Evolutionary conservation across 2,797 vertebrate genomes (phyloP).

Genomic region (Psittacula echo): DNA sequence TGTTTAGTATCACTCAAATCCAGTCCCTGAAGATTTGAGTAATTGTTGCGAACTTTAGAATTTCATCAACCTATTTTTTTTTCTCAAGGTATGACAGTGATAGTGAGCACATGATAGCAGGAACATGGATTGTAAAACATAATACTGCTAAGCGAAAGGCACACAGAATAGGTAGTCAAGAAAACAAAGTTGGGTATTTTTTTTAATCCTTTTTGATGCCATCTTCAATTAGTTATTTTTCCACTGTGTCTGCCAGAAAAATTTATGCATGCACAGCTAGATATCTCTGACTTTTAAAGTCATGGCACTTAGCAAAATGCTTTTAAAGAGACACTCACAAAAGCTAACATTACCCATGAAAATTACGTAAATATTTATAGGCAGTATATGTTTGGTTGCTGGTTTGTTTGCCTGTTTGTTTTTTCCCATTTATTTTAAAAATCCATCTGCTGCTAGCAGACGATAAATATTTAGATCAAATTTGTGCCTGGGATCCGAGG

Average conservation of each 20-base stretch:
- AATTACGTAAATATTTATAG: slow-evolving; percentile 51
- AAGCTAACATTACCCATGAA: slow-evolving; percentile 35
- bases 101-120: not conserved
- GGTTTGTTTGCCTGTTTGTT: not conserved
- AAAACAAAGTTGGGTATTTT: not conserved
- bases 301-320: slow-evolving; percentile 35
- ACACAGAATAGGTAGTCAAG: not conserved
- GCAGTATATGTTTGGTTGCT: slow-evolving; percentile 38
- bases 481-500: not conserved
- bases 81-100: not conserved
- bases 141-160: not conserved
- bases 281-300: slow-evolving; percentile 50
- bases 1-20: not conserved
- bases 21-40: not conserved
- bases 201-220: not conserved
- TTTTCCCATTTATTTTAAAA: not conserved
- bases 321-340: slow-evolving; percentile 43
- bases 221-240: slow-evolving; percentile 25
- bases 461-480: slow-evolving; percentile 53
- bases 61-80: not conserved
- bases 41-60: not conserved
- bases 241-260: slow-evolving; percentile 47
- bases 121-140: not conserved
- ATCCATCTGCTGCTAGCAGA: slow-evolving; percentile 48
- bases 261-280: slow-evolving; percentile 46